Conservation (phyloP, 2,113 vertebrate species). For the Eulemur rufifrons region DNA sequence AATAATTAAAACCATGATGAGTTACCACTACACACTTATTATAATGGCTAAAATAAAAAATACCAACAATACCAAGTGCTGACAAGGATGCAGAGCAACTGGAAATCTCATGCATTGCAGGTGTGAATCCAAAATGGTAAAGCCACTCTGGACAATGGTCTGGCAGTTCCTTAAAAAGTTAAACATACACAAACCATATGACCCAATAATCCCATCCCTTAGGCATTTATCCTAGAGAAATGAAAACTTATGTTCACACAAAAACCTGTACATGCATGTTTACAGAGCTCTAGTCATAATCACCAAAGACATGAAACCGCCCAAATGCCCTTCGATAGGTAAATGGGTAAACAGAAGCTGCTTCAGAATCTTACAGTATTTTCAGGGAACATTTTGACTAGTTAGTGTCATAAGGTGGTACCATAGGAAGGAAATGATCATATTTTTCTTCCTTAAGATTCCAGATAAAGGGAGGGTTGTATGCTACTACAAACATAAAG, state of each 20-base stretch:
- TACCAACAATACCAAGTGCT: not conserved
- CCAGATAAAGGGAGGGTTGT: not conserved
- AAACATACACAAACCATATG: not conserved
- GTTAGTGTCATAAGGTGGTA: not conserved
- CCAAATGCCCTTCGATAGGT: not conserved
- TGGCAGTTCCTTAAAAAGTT: not conserved
- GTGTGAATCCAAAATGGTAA: not conserved
- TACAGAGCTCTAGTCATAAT: not conserved
- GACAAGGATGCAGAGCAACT: not conserved
- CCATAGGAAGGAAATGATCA: not conserved
- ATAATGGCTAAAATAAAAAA: conserved; percentile 12
- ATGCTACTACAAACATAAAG: not conserved
- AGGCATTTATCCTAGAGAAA: not conserved
- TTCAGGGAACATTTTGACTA: not conserved
- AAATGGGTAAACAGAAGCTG: not conserved
- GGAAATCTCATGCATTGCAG: not conserved
- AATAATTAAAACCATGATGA: not conserved
- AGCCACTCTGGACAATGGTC: not conserved
- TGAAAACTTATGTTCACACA: not conserved
- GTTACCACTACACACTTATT: not conserved
- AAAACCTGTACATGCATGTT: not conserved
- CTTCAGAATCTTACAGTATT: not conserved
- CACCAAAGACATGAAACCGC: not conserved
- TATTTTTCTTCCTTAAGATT: not conserved
- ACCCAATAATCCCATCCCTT: not conserved